Conservation (phyloP, 2,113 vertebrate genomes). For the Sapayoa aenigma region DNA sequence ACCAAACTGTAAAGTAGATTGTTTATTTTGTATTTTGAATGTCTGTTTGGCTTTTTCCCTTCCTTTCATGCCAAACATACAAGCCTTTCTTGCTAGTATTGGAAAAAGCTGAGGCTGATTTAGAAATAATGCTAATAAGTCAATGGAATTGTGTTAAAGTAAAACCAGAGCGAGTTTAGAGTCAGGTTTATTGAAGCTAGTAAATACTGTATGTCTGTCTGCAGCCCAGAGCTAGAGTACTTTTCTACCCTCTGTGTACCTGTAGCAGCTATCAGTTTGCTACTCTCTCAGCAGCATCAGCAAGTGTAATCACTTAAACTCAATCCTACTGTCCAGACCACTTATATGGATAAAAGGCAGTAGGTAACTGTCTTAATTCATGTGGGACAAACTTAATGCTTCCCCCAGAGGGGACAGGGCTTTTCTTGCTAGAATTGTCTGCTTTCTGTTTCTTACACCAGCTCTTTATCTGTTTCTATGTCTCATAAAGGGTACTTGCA, state of each 20-base stretch:
- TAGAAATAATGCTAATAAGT: background rate
- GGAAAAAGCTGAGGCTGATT: background rate
- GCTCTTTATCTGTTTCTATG: conserved; percentile 65
- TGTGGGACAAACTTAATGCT: conserved; percentile 52
- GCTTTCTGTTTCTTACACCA: conserved; percentile 72
- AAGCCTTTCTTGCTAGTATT: background rate
- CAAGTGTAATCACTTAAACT: conserved; percentile 73
- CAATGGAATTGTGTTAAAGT: background rate
- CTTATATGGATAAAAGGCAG: conserved; percentile 75
- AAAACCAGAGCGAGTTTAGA: background rate
- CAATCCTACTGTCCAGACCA: conserved; percentile 71
- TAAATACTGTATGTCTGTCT: conserved; percentile 13
- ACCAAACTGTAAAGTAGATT: background rate
- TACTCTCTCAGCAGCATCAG: conserved; percentile 53
- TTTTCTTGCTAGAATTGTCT: conserved; percentile 67
- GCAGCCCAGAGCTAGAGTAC: conserved; percentile 12
- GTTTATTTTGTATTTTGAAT: background rate
- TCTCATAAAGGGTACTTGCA: conserved; percentile 61
- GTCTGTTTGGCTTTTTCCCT: background rate
- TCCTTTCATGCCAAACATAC: background rate
- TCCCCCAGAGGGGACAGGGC: background rate
- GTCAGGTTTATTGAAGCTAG: conserved; percentile 5
- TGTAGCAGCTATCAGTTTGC: conserved; percentile 52
- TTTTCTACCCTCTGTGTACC: conserved; percentile 17
- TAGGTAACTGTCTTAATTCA: conserved; percentile 55